A percentile compares a stretch with the other conserved stretches of the same genome.
Conservation (phyloP, 53 echinoderm and acorn worm genomes). For the Mesocentrotus franciscanus region DNA sequence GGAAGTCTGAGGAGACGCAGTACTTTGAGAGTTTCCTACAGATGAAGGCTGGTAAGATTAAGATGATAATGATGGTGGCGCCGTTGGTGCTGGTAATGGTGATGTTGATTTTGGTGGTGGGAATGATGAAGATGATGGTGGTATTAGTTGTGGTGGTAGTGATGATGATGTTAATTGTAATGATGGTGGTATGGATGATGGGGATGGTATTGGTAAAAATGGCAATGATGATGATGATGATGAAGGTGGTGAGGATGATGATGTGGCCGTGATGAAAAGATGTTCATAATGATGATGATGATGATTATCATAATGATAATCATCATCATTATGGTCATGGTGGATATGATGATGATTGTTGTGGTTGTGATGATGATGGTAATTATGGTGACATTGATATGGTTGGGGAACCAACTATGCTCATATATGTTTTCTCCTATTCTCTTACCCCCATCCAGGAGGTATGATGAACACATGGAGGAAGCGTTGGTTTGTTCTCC, state of each 20-base stretch:
- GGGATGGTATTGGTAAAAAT: background rate
- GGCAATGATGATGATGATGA: background rate
- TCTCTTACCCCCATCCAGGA: slow-evolving; percentile 66
- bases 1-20: slow-evolving; percentile 89
- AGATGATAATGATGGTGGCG: slow-evolving; percentile 19
- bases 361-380: background rate
- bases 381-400: background rate
- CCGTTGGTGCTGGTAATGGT: slow-evolving; percentile 26
- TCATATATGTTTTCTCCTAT: background rate
- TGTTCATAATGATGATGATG: background rate
- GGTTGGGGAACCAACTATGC: no score
- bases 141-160: background rate
- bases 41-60: slow-evolving; percentile 86
- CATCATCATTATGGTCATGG: background rate
- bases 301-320: background rate
- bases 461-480: slow-evolving; percentile 98
- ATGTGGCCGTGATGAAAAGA: background rate
- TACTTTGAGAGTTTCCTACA: slow-evolving; percentile 94
- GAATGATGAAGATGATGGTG: slow-evolving; percentile 47
- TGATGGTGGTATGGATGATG: background rate
- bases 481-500: slow-evolving; percentile 96
- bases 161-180: background rate
- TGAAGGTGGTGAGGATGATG: background rate
- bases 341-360: background rate
- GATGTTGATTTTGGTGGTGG: slow-evolving; percentile 22